Evolutionary conservation across 2,113 vertebrate genomes (phyloP).

Genomic region (Megaceryle maxima): DNA sequence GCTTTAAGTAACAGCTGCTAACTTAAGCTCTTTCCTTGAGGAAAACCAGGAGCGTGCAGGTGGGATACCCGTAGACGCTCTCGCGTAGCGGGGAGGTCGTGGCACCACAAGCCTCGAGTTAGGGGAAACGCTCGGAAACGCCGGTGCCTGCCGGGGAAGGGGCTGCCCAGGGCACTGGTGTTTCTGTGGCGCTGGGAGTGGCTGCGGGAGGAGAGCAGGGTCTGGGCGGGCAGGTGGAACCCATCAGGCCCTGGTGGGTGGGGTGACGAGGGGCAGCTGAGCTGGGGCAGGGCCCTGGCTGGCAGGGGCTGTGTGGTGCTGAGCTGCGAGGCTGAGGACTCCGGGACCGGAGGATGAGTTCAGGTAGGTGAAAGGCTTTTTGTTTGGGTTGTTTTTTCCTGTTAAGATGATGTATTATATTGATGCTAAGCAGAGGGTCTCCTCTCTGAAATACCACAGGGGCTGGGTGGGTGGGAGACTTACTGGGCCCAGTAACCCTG

Average conservation of each 20-base stretch:
- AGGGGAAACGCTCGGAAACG: background rate
- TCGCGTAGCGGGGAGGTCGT: background rate
- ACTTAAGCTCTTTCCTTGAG: background rate
- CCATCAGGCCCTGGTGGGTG: background rate
- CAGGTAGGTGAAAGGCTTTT: background rate
- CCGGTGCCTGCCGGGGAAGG: background rate
- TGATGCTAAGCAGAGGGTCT: background rate
- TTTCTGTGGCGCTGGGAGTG: background rate
- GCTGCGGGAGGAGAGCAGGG: too few species aligned
- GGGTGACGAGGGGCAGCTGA: background rate
- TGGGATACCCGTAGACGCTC: accelerated
- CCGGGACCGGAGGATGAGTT: background rate
- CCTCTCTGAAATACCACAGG: background rate
- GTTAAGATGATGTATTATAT: background rate
- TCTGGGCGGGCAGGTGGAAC: background rate
- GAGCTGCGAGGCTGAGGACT: accelerated
- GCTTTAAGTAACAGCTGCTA: background rate
- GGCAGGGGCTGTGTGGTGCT: background rate
- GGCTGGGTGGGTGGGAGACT: background rate
- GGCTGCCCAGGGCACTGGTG: background rate
- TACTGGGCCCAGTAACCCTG: background rate
- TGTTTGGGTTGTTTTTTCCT: background rate
- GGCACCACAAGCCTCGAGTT: accelerated
- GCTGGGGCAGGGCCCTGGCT: background rate
- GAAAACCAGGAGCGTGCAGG: accelerated